Base-by-base conservation (phyloP, 2,797 vertebrate species). In the Bradypodion pumilum region DNA sequence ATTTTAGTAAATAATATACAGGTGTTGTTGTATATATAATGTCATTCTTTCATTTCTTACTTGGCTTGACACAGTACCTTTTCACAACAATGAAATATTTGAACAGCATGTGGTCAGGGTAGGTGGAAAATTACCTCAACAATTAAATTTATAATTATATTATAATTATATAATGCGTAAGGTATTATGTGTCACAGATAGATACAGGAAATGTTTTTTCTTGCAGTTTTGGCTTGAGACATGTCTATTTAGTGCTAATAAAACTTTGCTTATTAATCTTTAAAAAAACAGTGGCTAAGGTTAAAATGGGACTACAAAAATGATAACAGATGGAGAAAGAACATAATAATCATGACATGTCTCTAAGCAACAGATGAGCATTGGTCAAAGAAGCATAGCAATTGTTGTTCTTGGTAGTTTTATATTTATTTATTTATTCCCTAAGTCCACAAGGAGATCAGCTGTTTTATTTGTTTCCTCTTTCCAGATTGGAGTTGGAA, bases 171-270 rank as follows among this genome's bases (percentile, higher is more conserved):
- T 60, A 82, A 59, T 89, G 80, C 15, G n/a, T 77, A 81, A 69
- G 29, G 85, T 73, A 79, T 81, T 2, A 87, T 86, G 21, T 66
- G 69, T 13, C 3, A 82, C 0, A 0, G 9, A 82, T 80, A 0
- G 9, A 82, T 80, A 77, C 78, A 63, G 79, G 40, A 32, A 60
- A 59, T 81, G 7, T 7, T 84, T 87, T 52, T 62, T 81, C 4
- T 60, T 63, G 83, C 84, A 66, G 56, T 21, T 21, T 19, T 32
- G 7, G n/a, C 19, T 52, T 13, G 42, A 73, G 25, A 16, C 69
- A 6, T 13, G 15, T 16, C 0, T 12, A 10, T 68, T 56, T 19
- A 7, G 2, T 46, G 27, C 25, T 35, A 16, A 52, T 68, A 35
- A 13, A 80, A 70, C 46, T 19, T 7, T 46, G 42, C 35, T 19